These are phyloP conservation scores for Myiozetetes cayanensis DNA, from an alignment of 2,113 vertebrate species.

Conservation along the genomic window DNA sequence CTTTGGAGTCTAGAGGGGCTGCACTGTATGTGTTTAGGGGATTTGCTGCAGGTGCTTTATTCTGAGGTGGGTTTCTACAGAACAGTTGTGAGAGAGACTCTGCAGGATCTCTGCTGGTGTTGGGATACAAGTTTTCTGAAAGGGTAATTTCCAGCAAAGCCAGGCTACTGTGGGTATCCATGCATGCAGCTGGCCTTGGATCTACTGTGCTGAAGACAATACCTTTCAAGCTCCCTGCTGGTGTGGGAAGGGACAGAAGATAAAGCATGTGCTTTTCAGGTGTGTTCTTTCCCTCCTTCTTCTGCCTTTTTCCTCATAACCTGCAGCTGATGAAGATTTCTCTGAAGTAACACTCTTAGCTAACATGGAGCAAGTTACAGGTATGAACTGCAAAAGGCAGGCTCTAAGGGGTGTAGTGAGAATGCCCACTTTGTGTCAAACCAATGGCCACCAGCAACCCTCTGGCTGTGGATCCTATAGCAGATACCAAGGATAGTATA, in stretches of 20 bases:
- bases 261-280: background rate
- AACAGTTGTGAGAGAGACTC: background rate
- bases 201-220: accelerated
- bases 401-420: background rate
- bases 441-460: background rate
- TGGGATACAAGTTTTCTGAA: background rate
- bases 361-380: background rate
- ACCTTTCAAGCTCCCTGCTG: background rate
- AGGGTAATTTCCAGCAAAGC: background rate
- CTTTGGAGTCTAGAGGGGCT: background rate
- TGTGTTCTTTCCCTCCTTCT: background rate
- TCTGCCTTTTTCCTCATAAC: background rate
- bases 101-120: background rate
- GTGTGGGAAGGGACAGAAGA: background rate
- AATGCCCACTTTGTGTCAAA: background rate
- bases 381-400: background rate
- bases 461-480: background rate
- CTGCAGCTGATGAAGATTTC: background rate
- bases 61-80: background rate
- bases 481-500: background rate
- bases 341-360: background rate
- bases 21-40: background rate
- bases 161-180: background rate
- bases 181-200: background rate
- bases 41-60: background rate